Percentiles rank a stretch among this genome's conserved stretches.
These are phyloP conservation scores for Rhinolophus ferrumequinum DNA, from an alignment of 2,113 vertebrate species.

Conservation along the genomic window DNA sequence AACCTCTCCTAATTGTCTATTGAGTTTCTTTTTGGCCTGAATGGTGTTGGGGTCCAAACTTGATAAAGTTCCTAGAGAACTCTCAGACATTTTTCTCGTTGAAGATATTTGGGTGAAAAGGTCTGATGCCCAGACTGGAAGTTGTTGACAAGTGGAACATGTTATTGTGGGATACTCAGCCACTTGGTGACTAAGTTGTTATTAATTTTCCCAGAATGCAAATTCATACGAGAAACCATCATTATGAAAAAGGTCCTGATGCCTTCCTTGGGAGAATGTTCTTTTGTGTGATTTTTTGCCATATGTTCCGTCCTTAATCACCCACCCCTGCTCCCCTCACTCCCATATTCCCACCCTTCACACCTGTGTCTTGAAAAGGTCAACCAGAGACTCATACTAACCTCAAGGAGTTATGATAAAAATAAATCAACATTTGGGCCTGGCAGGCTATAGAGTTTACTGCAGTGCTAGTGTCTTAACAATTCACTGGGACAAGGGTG, in stretches of 20 bases:
- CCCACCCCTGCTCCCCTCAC: conserved; percentile 20
- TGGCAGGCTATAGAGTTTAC: conserved; percentile 58
- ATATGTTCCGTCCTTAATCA: neutral
- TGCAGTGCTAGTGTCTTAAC: conserved; percentile 75
- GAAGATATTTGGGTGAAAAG: neutral
- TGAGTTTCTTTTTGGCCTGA: conserved; percentile 15
- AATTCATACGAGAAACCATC: conserved; percentile 62
- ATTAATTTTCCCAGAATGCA: conserved; percentile 56
- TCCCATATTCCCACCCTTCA: conserved; percentile 47
- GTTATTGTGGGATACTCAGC: neutral
- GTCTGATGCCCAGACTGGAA: neutral
- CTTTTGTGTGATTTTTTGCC: conserved; percentile 47
- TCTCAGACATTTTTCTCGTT: neutral
- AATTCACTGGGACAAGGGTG: neutral
- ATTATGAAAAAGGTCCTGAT: conserved; percentile 46
- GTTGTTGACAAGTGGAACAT: neutral
- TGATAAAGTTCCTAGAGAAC: neutral
- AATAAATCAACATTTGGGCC: conserved; percentile 80
- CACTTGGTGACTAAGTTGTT: conserved; percentile 6
- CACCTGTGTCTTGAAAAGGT: conserved; percentile 66
- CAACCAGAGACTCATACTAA: neutral
- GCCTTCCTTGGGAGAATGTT: conserved; percentile 54
- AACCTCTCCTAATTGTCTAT: neutral
- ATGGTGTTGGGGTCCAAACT: neutral
- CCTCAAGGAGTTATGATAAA: conserved; percentile 69